Evolutionary conservation across 2,797 vertebrate species (phyloP).

Genomic region (Orestias chungarensis): DNA sequence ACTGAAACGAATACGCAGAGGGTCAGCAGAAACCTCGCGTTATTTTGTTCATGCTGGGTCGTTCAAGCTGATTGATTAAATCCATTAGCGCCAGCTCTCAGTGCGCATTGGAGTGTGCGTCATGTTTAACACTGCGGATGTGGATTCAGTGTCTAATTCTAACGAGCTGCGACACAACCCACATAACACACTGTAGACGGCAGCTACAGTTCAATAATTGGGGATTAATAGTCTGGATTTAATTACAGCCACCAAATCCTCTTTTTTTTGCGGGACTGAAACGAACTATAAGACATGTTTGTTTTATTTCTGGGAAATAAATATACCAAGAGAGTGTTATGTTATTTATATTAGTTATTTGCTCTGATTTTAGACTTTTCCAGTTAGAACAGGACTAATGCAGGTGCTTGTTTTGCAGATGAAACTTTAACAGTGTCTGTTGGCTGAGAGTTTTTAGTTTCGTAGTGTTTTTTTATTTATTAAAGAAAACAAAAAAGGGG

Average conservation of each 20-base stretch:
- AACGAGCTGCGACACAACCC: slow-evolving; percentile 50
- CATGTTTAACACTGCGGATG: slow-evolving; percentile 71
- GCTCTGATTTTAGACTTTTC: neutral
- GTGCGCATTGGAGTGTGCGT: slow-evolving; percentile 56
- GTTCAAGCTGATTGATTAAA: slow-evolving; percentile 79
- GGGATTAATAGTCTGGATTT: neutral
- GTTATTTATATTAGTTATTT: neutral
- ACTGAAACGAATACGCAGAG: neutral
- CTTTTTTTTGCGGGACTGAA: neutral
- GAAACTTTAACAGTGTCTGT: neutral
- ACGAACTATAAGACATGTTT: neutral
- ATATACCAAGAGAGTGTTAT: neutral
- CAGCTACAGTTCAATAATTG: neutral
- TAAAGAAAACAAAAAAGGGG: neutral
- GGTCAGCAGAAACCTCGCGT: slow-evolving; percentile 75
- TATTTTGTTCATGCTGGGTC: slow-evolving; percentile 84
- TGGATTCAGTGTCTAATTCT: slow-evolving; percentile 77
- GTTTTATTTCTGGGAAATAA: neutral
- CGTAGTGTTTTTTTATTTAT: neutral
- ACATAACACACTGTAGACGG: neutral
- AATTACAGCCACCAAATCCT: neutral
- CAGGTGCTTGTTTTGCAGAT: slow-evolving; percentile 63
- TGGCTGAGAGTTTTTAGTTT: no score
- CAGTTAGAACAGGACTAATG: slow-evolving; percentile 18
- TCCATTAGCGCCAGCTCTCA: slow-evolving; percentile 73